Evolutionary conservation across 2,113 vertebrate genomes (phyloP).

Genomic region (Empidonax traillii): DNA sequence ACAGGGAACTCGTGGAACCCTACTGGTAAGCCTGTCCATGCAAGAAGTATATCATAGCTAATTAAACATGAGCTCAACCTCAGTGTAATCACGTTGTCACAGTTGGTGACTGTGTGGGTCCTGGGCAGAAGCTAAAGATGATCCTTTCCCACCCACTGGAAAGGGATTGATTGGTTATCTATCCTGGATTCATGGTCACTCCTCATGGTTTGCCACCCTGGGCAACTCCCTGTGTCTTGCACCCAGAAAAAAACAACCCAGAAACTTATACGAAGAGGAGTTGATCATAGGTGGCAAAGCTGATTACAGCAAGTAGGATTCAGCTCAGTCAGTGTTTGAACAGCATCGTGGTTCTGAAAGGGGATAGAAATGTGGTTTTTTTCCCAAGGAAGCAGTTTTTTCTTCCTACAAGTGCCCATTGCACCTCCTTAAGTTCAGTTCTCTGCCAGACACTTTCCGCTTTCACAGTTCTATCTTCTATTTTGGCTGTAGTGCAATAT

Average conservation of each 20-base stretch:
- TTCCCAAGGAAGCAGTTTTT: background rate
- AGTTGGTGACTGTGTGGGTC: background rate
- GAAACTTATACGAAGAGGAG: background rate
- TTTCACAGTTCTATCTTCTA: background rate
- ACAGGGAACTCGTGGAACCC: background rate
- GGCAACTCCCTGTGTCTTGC: background rate
- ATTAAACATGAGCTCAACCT: background rate
- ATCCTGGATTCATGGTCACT: background rate
- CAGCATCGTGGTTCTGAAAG: rapidly evolving
- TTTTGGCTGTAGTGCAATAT: background rate
- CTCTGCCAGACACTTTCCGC: background rate
- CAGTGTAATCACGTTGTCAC: background rate
- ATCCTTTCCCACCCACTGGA: background rate
- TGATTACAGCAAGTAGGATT: background rate
- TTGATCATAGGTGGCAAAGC: background rate
- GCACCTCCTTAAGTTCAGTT: background rate
- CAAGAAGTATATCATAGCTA: background rate
- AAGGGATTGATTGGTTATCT: background rate
- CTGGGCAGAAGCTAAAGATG: background rate
- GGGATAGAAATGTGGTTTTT: background rate
- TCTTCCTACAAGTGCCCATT: background rate
- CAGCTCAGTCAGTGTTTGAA: background rate
- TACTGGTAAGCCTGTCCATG: background rate
- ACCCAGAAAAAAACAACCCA: background rate
- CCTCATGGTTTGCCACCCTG: background rate